Conservation (phyloP, 2,113 vertebrate genomes). For the Cebus imitator region DNA sequence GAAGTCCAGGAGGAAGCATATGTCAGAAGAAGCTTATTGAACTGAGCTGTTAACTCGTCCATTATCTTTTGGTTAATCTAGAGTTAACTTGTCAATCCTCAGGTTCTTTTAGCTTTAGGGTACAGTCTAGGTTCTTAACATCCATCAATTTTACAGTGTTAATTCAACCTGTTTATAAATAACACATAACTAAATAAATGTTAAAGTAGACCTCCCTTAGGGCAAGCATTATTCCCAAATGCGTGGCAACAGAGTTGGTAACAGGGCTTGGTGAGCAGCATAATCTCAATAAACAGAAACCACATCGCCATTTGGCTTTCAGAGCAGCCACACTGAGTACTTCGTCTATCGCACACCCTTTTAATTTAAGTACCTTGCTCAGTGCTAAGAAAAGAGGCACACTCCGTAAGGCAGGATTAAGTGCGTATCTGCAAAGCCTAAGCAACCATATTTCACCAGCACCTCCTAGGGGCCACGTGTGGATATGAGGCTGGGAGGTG, state of each 20-base stretch:
- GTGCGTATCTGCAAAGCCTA: neutral
- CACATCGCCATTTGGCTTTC: neutral
- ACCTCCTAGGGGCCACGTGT: conserved; percentile 72
- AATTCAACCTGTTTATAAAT: neutral
- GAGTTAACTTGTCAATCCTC: neutral
- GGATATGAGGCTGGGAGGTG: neutral
- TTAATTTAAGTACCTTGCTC: neutral
- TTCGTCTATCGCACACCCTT: neutral
- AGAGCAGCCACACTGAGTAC: neutral
- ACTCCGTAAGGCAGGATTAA: neutral
- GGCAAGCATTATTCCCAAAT: neutral
- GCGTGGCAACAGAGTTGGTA: neutral
- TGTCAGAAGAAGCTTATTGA: neutral
- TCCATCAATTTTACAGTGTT: neutral
- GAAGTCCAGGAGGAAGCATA: neutral
- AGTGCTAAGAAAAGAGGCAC: neutral
- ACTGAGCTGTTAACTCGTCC: neutral
- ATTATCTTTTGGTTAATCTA: neutral
- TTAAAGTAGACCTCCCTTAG: neutral
- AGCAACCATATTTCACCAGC: conserved; percentile 65
- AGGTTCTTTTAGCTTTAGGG: neutral
- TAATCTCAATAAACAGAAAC: neutral
- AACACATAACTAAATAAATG: neutral
- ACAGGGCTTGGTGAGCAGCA: neutral
- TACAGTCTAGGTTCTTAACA: neutral